These are phyloP conservation scores for Pyrrhosoma nymphula DNA, from an alignment of 2,888 invertebrate genomes.

Conservation along the genomic window DNA sequence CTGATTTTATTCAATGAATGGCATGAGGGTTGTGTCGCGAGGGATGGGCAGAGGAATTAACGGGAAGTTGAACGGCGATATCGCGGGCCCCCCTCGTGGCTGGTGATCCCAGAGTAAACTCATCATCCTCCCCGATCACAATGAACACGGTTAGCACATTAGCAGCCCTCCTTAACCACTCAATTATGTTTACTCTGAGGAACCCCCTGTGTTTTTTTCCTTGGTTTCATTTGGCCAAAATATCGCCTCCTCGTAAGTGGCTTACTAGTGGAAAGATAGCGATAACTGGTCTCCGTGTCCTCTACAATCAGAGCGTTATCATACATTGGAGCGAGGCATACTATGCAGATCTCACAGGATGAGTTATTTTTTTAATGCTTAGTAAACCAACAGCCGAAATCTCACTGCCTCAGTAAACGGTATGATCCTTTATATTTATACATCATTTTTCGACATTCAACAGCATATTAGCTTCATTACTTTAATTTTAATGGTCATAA, in stretches of 20 bases:
- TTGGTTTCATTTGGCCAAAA: neutral
- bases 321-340: too few species aligned
- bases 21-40: neutral
- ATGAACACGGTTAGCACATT: slow-evolving; percentile 39
- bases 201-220: neutral
- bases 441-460: too few species aligned
- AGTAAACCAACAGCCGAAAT: too few species aligned
- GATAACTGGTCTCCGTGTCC: too few species aligned
- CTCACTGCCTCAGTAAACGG: too few species aligned
- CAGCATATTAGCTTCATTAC: too few species aligned
- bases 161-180: neutral
- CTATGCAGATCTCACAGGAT: too few species aligned
- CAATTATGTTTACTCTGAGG: neutral
- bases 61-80: neutral
- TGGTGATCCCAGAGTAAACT: neutral
- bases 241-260: neutral
- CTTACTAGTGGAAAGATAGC: neutral
- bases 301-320: too few species aligned
- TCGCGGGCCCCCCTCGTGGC: neutral
- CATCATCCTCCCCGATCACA: neutral
- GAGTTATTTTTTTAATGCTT: too few species aligned
- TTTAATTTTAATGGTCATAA: too few species aligned
- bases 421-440: too few species aligned
- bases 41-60: neutral
- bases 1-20: too few species aligned